Evolutionary conservation across 2,113 vertebrate species (phyloP).

Genomic region (Illadopsis cleaveri): DNA sequence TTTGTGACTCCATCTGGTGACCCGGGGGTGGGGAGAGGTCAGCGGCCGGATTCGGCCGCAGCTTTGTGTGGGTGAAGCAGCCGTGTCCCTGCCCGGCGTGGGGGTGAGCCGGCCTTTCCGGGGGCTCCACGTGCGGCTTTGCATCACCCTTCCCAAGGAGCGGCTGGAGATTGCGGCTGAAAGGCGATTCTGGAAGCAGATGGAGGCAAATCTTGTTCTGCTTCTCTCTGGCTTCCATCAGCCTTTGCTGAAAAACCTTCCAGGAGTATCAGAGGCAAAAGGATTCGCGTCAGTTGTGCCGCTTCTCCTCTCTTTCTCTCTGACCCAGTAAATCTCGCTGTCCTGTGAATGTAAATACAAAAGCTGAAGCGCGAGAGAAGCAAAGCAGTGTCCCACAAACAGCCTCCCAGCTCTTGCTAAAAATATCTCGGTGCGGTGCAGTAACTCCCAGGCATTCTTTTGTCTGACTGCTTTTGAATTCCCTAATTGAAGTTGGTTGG

Average conservation of each 20-base stretch:
- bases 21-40: neutral
- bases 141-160: rapidly evolving
- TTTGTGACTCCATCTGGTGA: neutral
- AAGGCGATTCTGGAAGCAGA: neutral
- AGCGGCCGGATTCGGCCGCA: rapidly evolving
- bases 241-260: neutral
- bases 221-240: neutral
- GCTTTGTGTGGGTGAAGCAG: neutral
- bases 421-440: conserved; percentile 60
- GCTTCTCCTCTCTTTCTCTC: neutral
- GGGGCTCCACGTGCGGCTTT: rapidly evolving
- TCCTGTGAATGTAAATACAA: conserved; percentile 21
- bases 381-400: conserved; percentile 4
- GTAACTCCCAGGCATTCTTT: conserved; percentile 67
- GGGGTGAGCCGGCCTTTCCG: neutral
- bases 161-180: neutral
- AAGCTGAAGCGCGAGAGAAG: neutral
- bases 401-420: conserved; percentile 40
- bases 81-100: neutral
- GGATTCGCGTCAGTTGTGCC: neutral
- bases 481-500: conserved; percentile 45
- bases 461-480: conserved; percentile 63
- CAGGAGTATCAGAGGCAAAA: neutral
- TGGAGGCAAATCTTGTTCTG: neutral
- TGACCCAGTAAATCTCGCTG: neutral